phyloP scores from a whole-genome alignment of 2,797 vertebrate species.

The Poecilia velifera region DNA sequence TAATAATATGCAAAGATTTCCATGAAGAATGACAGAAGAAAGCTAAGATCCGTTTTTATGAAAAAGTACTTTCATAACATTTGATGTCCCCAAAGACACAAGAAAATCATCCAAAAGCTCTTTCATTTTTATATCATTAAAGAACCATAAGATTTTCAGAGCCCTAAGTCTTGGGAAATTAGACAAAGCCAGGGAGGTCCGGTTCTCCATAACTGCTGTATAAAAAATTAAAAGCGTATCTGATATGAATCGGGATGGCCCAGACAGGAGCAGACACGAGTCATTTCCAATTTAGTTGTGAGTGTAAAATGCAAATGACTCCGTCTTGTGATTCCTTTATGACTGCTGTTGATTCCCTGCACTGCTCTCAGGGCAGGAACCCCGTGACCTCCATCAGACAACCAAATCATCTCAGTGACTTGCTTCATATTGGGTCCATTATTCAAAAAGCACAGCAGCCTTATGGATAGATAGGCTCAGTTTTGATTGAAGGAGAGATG shows the following conservation, averaged over 20 bases:
- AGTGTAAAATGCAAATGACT: constrained; percentile 79
- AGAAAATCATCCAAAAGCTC: constrained; percentile 60
- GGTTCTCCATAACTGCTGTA: constrained; percentile 70
- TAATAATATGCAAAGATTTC: constrained; percentile 57
- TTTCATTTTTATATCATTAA: constrained; percentile 71
- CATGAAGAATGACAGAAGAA: constrained; percentile 52
- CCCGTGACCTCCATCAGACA: constrained; percentile 76
- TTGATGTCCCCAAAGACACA: constrained; percentile 64
- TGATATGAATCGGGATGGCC: constrained; percentile 67
- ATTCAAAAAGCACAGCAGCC: constrained; percentile 77
- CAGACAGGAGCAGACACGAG: constrained; percentile 56
- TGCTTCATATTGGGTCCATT: constrained; percentile 78
- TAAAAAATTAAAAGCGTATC: constrained; percentile 79
- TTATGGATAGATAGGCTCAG: constrained; percentile 53
- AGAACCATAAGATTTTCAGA: constrained; percentile 62
- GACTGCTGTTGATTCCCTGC: constrained; percentile 66
- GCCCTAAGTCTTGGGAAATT: constrained; percentile 76
- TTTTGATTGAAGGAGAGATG: constrained; percentile 50
- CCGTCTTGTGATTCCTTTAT: constrained; percentile 69
- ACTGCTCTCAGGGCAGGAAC: constrained; percentile 66
- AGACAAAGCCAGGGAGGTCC: constrained; percentile 70
- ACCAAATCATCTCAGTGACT: constrained; percentile 76
- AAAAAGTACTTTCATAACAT: constrained; percentile 65
- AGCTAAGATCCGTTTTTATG: constrained; percentile 62
- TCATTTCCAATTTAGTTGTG: constrained; percentile 63